phyloP scores from a whole-genome alignment of 1,140 invertebrate species.

The Saxidomus purpurata region DNA sequence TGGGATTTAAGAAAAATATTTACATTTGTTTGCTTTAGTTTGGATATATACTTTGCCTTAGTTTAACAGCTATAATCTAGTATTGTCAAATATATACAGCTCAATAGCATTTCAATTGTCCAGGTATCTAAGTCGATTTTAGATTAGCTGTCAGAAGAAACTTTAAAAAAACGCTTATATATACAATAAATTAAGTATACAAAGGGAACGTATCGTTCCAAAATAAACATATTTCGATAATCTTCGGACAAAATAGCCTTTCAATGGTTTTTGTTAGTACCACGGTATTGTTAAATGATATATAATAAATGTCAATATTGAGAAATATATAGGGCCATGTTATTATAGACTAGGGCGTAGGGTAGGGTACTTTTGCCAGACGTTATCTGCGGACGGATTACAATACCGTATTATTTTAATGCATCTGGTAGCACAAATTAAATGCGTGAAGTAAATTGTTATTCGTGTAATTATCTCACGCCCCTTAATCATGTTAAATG shows the following conservation, averaged over 20 bases:
- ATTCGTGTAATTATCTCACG: neutral
- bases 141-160: neutral
- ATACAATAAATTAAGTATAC: neutral
- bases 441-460: neutral
- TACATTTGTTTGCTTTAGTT: neutral
- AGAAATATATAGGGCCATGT: neutral
- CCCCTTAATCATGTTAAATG: neutral
- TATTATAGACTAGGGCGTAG: neutral
- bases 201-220: neutral
- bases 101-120: slow-evolving; percentile 12
- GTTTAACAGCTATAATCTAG: neutral
- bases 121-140: neutral
- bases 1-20: neutral
- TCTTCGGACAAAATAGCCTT: neutral
- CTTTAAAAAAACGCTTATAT: neutral
- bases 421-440: neutral
- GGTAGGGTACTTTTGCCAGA: neutral
- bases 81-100: neutral
- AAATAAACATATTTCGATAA: neutral
- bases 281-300: neutral
- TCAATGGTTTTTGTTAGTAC: neutral
- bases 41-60: neutral
- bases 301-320: too few relatives aligned
- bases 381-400: neutral
- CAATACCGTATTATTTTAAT: neutral